Conservation (phyloP, 92 coral and sea anemone species). For the Scolanthus callimorphus region DNA sequence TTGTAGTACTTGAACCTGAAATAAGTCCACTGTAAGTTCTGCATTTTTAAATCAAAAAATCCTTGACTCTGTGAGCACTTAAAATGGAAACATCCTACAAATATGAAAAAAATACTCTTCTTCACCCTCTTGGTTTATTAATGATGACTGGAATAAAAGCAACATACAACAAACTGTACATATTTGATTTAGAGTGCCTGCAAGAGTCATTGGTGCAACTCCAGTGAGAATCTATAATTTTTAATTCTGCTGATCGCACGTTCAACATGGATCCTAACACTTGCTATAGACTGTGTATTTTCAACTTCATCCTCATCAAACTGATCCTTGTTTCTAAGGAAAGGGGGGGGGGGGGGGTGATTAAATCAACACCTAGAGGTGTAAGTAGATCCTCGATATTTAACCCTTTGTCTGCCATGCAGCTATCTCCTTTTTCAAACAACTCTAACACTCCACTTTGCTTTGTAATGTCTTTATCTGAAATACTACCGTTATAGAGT, state of each 20-base stretch:
- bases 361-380: too few relatives aligned
- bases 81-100: too few relatives aligned
- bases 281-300: slow-evolving; percentile 23
- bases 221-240: too few relatives aligned
- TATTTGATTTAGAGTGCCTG: slow-evolving; percentile 31
- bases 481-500: slow-evolving; percentile 47
- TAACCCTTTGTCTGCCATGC: slow-evolving; percentile 29
- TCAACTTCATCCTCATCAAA: slow-evolving; percentile 23
- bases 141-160: slow-evolving; percentile 33
- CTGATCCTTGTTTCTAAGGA: slow-evolving; percentile 25
- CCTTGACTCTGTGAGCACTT: too few relatives aligned
- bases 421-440: slow-evolving; percentile 45
- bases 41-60: too few relatives aligned
- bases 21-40: too few relatives aligned
- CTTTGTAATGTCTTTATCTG: too few relatives aligned
- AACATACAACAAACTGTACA: slow-evolving; percentile 46
- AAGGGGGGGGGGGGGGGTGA: too few relatives aligned
- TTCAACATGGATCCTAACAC: slow-evolving; percentile 40
- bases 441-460: slow-evolving; percentile 47
- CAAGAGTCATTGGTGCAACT: slow-evolving; percentile 36
- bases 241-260: too few relatives aligned
- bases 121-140: slow-evolving; percentile 25
- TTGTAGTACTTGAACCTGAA: too few relatives aligned
- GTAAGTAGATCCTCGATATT: slow-evolving; percentile 25
- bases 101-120: too few relatives aligned